Conservation (phyloP, 2,888 invertebrate genomes). For the Masnerella sp. region DNA sequence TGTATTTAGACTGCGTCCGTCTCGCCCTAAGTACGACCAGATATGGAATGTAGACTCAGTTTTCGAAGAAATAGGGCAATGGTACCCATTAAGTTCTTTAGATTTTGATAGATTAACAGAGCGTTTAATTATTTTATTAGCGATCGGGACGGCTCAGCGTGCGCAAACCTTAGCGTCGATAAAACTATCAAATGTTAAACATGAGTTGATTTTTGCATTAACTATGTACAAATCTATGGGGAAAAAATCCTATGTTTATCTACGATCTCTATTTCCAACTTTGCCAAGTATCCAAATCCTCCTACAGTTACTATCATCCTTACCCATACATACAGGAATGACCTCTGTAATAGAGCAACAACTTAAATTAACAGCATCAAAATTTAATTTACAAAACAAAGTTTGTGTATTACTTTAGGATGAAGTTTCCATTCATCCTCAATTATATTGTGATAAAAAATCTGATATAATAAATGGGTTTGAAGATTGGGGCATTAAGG, state of each 20-base stretch:
- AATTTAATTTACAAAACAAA: background rate
- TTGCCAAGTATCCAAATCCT: background rate
- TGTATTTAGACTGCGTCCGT: conserved; percentile 23
- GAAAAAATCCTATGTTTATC: background rate
- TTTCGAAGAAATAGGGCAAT: conserved; percentile 15
- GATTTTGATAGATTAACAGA: background rate
- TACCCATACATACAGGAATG: background rate
- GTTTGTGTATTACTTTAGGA: background rate
- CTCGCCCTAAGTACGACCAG: conserved; percentile 28
- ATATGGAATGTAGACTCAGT: conserved; percentile 44
- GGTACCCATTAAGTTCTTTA: background rate
- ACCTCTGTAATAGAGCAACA: background rate
- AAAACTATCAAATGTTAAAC: background rate
- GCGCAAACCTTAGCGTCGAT: background rate
- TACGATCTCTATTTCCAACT: background rate
- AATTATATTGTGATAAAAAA: background rate
- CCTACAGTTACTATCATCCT: background rate
- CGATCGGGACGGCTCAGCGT: background rate
- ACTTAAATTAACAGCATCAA: background rate
- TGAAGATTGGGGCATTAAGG: background rate
- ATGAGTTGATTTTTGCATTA: no score
- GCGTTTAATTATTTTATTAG: background rate
- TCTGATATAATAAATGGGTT: background rate
- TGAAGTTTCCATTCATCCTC: background rate
- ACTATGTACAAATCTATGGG: background rate